These are phyloP conservation scores for Spisula subtruncata DNA, from an alignment of 2,888 invertebrate species.

Conservation along the genomic window DNA sequence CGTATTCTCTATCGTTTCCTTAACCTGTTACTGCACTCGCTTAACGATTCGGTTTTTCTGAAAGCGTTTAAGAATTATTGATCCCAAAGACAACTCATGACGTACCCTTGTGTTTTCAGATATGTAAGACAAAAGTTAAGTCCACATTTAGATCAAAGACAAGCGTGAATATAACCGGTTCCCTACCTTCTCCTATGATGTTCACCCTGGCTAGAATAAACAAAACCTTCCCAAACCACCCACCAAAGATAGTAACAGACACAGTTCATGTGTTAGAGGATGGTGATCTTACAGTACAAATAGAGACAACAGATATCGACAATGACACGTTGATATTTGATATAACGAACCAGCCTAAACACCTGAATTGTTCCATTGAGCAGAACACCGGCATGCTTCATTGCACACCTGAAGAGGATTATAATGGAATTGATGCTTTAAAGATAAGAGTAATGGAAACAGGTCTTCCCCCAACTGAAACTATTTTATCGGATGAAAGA, in stretches of 20 bases:
- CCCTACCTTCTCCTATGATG: conserved; percentile 29
- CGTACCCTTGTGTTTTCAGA: background rate
- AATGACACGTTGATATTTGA: conserved; percentile 67
- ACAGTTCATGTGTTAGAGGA: conserved; percentile 52
- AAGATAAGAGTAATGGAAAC: conserved; percentile 60
- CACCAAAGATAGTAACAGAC: conserved; percentile 57
- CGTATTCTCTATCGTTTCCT: too few species aligned
- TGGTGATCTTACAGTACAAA: conserved; percentile 3
- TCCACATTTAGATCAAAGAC: background rate
- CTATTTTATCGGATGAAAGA: background rate
- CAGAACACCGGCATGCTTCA: conserved; percentile 60
- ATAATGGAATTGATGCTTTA: conserved; percentile 64
- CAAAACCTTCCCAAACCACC: conserved; percentile 54
- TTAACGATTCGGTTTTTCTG: too few species aligned
- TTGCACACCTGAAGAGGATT: conserved; percentile 66
- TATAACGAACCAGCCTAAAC: conserved; percentile 47
- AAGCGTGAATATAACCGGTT: background rate
- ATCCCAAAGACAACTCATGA: too few species aligned
- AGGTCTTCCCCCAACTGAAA: conserved; percentile 48
- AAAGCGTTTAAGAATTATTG: too few species aligned
- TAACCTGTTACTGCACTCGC: too few species aligned
- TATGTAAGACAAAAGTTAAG: background rate
- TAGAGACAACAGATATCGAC: conserved; percentile 67
- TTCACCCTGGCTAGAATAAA: conserved; percentile 44
- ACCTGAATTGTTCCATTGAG: conserved; percentile 55